Evolutionary conservation across 2,797 vertebrate genomes (phyloP), one percentile per base, ranked within the genome.

Genomic region (Hydrolagus colliei): DNA sequence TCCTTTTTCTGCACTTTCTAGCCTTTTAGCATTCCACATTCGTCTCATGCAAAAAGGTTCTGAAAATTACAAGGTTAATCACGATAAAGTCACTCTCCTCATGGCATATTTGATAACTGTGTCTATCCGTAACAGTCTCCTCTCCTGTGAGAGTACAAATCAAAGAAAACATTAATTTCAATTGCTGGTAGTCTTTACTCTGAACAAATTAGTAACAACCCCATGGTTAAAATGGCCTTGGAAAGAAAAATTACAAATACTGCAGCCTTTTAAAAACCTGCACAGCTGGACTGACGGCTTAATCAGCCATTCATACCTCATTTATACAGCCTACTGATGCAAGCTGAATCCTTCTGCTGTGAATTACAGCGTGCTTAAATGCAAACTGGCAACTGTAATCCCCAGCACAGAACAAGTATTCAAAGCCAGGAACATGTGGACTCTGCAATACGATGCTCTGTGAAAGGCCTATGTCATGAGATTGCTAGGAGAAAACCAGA

Each of bases 341-440:
- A 67, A 67, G n/a, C 63, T 82, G 63, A 67, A 32, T 2, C 62
- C 22, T 68, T 67, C n/a, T 82, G 63, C 27, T 32, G 62, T 67
- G 78, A 82, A 18, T 67, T 82, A 80, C 62, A 82, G 27, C 18
- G n/a, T 82, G 78, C 67, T 82, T 82, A 82, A 13, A 35, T 22
- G 67, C 63, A 82, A 82, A 82, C 78, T 82, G 78, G 35, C 78
- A 82, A 82, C 78, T 82, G 27, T 68, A 82, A 82, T 82, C 35
- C 62, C 16, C 78, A 20, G 1, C 20, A 63, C 63, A 65, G 27
- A 67, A 35, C 27, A 35, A 32, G 22, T 22, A 67, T 67, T 82
- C 67, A 63, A 82, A 8, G 14, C 22, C 14, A 16, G 27, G 78
- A 67, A 63, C 18, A 13, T 67, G 22, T 82, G 62, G 61, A 3